phyloP scores from a whole-genome alignment of 2,113 vertebrate species.

The Narcine bancroftii region DNA sequence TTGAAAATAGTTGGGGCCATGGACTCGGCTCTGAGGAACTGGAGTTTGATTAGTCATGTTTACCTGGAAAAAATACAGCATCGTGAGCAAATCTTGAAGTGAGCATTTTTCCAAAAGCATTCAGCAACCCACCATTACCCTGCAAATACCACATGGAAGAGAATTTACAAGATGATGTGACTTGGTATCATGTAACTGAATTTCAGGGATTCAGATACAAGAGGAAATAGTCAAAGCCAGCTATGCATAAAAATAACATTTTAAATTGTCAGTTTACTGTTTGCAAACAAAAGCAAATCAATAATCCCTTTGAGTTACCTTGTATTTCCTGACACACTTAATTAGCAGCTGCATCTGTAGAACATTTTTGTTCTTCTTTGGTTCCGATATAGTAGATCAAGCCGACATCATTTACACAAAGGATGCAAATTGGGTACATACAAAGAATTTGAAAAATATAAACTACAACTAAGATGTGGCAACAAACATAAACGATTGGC shows the following conservation, averaged over 20 bases:
- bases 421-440: not conserved
- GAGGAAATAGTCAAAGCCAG: not conserved
- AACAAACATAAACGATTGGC: not conserved
- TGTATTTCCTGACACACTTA: conserved; percentile 15
- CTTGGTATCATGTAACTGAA: not conserved
- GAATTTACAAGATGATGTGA: not conserved
- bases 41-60: not conserved
- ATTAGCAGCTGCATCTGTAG: not conserved
- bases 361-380: not conserved
- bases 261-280: conserved; percentile 25
- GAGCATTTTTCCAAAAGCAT: not conserved
- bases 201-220: not conserved
- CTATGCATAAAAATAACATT: not conserved
- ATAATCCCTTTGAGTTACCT: conserved; percentile 14
- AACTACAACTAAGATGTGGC: not conserved
- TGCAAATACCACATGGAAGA: not conserved
- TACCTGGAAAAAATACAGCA: not conserved
- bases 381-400: not conserved
- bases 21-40: too few relatives aligned
- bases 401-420: not conserved
- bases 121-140: not conserved
- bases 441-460: not conserved
- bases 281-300: not conserved
- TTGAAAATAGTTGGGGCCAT: too few relatives aligned
- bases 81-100: not conserved